Conservation (phyloP, 2,113 vertebrate genomes). For the Solea solea region DNA sequence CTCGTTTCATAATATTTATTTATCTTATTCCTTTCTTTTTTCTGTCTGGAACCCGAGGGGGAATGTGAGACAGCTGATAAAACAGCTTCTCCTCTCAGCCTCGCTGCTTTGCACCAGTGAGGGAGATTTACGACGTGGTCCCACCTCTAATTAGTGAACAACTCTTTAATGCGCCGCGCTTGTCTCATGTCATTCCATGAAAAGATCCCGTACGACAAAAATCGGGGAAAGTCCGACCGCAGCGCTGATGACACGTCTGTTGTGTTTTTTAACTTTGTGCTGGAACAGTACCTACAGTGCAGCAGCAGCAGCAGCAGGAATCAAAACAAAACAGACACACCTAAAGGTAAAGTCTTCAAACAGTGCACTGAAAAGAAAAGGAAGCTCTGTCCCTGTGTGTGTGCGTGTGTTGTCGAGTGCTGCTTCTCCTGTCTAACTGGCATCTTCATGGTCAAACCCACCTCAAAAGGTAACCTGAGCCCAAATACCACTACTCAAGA, state of each 20-base stretch:
- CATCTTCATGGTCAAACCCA: conserved; percentile 78
- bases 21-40: conserved; percentile 49
- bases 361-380: conserved; percentile 31
- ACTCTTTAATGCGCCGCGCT: conserved; percentile 61
- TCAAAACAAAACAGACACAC: conserved; percentile 67
- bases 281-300: conserved; percentile 47
- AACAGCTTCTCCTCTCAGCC: conserved; percentile 54
- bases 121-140: conserved; percentile 70
- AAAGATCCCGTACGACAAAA: conserved; percentile 57
- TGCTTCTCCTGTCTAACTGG: conserved; percentile 60
- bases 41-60: conserved; percentile 34
- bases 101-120: conserved; percentile 41
- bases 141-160: conserved; percentile 74
- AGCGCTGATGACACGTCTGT: conserved; percentile 53
- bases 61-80: conserved; percentile 62
- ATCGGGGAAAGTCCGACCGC: conserved; percentile 74
- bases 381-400: conserved; percentile 17
- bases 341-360: conserved; percentile 47
- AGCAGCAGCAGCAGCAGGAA: conserved; percentile 26
- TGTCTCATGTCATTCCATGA: conserved; percentile 56
- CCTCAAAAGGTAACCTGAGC: conserved; percentile 81
- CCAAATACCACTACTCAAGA: conserved; percentile 79
- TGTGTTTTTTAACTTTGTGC: conserved; percentile 57
- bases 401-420: conserved; percentile 28
- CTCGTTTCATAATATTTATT: conserved; percentile 66